Evolutionary conservation across 2,797 vertebrate genomes (phyloP).

Genomic region (Muscicapa comitata): DNA sequence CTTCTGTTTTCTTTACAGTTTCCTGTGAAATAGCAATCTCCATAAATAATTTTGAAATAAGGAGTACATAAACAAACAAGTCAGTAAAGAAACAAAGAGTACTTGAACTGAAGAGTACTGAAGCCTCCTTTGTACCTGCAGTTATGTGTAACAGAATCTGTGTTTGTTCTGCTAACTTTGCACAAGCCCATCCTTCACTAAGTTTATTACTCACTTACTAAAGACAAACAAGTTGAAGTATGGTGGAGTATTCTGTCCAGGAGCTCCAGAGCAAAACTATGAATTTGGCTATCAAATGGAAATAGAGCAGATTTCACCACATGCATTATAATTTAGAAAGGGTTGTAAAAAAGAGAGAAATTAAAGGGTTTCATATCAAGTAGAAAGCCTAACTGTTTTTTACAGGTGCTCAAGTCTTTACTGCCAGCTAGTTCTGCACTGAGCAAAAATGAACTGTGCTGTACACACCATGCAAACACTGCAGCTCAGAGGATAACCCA

Average conservation of each 20-base stretch:
- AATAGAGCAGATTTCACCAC: not conserved
- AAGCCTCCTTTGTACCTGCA: not conserved
- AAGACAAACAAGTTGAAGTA: not conserved
- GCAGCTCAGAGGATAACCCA: not conserved
- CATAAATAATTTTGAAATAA: not conserved
- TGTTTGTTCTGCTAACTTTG: not conserved
- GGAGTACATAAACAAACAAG: not conserved
- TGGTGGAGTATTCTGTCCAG: not conserved
- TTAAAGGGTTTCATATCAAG: not conserved
- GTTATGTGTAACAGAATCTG: not conserved
- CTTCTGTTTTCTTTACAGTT: constrained; percentile 66
- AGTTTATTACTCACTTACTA: not conserved
- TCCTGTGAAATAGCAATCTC: constrained; percentile 53
- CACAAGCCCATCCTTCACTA: not conserved
- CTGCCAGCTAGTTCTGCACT: not conserved
- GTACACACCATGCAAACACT: not conserved
- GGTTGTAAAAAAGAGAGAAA: not conserved
- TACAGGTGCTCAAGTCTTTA: not conserved
- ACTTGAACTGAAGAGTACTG: not conserved
- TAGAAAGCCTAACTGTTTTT: not conserved
- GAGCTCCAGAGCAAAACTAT: not conserved
- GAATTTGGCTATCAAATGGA: not conserved
- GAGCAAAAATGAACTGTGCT: not conserved
- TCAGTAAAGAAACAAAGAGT: not conserved
- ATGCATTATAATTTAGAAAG: not conserved